These are phyloP conservation scores for Apodemia zela DNA, from an alignment of 2,888 invertebrate genomes.

Conservation along the genomic window DNA sequence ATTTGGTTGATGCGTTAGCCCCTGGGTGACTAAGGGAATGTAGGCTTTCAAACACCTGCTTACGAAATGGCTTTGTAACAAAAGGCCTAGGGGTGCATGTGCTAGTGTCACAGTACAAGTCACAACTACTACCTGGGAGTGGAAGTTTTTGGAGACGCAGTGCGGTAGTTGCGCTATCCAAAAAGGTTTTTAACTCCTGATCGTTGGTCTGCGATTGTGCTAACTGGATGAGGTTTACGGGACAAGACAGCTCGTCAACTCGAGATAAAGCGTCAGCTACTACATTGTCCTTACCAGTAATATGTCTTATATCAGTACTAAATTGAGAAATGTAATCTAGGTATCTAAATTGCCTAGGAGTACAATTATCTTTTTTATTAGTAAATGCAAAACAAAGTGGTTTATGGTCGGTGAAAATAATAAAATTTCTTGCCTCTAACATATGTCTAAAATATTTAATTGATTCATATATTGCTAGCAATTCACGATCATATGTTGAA, in stretches of 20 bases:
- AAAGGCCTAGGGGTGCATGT: neutral
- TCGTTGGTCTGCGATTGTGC: neutral
- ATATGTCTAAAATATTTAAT: neutral
- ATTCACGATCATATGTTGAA: neutral
- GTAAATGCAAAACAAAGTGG: slow-evolving; percentile 16
- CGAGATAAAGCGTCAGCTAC: slow-evolving; percentile 34
- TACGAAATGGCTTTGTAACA: neutral
- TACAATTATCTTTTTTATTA: slow-evolving; percentile 22
- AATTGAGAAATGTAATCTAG: slow-evolving; percentile 27
- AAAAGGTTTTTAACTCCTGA: neutral
- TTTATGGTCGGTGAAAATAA: neutral
- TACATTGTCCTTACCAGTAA: slow-evolving; percentile 27
- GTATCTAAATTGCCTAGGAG: slow-evolving; percentile 25
- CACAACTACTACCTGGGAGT: neutral
- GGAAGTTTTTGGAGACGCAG: neutral
- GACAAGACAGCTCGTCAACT: neutral
- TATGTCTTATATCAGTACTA: slow-evolving; percentile 24
- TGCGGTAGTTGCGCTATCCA: neutral
- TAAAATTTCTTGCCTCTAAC: neutral
- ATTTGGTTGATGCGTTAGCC: neutral
- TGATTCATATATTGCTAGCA: neutral
- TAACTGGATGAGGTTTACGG: neutral
- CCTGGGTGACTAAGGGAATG: neutral
- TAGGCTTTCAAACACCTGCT: neutral
- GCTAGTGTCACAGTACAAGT: slow-evolving; percentile 32